Evolutionary conservation across 2,797 vertebrate genomes (phyloP).

Genomic region (Limnodromus scolopaceus): DNA sequence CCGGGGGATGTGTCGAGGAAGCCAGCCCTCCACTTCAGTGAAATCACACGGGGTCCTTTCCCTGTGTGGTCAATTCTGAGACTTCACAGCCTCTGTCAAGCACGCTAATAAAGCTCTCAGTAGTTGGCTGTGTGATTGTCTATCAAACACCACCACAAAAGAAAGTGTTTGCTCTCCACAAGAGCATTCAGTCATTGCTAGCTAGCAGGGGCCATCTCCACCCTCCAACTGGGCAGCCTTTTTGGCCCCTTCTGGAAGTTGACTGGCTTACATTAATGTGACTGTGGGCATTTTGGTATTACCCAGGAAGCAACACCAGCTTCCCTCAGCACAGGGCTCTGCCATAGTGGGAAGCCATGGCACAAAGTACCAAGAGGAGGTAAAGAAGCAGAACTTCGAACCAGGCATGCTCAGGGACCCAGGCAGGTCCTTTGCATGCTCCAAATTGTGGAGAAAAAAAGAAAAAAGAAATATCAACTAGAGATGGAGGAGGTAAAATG

Average conservation of each 20-base stretch:
- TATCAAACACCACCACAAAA: not conserved
- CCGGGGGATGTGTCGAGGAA: not conserved
- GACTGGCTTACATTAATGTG: not conserved
- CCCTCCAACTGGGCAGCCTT: not conserved
- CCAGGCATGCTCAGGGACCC: not conserved
- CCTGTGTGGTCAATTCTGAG: not conserved
- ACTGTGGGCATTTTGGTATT: not conserved
- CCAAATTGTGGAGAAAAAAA: not conserved
- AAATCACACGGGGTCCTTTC: not conserved
- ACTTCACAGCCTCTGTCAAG: not conserved
- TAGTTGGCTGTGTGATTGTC: not conserved
- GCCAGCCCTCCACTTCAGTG: not conserved
- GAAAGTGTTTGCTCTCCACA: not conserved
- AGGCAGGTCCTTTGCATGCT: not conserved
- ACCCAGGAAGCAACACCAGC: not conserved
- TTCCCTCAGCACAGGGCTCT: not conserved
- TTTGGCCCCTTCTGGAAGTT: not conserved
- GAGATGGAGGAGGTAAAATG: not conserved
- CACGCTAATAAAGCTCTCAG: not conserved
- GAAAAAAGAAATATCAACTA: not conserved
- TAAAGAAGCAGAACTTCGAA: not conserved
- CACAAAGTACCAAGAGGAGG: accelerated
- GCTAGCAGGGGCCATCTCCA: not conserved
- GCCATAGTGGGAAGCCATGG: not conserved
- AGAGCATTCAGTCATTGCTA: not conserved